Evolutionary conservation across 2,888 invertebrate species (phyloP).

Genomic region (Eristalis pertinax): DNA sequence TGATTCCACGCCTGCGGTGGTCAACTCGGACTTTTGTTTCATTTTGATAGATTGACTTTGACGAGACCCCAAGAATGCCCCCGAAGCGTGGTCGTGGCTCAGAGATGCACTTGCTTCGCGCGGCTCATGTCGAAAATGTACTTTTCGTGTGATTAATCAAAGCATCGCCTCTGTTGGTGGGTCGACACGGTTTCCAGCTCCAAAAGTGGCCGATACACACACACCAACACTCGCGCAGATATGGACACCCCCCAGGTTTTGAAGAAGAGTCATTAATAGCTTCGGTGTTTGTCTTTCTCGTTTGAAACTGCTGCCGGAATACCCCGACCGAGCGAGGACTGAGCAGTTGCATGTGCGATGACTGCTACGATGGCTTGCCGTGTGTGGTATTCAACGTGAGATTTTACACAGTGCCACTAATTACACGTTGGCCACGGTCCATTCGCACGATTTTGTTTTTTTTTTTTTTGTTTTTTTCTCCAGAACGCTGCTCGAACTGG

Average conservation of each 20-base stretch:
- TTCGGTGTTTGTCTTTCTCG: conserved; percentile 10
- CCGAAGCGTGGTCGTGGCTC: not conserved
- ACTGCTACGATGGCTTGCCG: not conserved
- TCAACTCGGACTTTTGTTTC: not conserved
- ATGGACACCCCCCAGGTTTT: conserved; percentile 20
- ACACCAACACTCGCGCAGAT: not conserved
- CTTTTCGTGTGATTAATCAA: conserved; percentile 58
- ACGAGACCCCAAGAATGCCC: not conserved
- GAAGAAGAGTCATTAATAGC: conserved; percentile 50
- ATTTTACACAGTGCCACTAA: conserved; percentile 55
- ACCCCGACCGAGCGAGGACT: conserved; percentile 6
- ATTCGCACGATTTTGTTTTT: conserved; percentile 50
- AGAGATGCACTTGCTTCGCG: not conserved
- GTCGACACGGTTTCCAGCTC: conserved; percentile 27
- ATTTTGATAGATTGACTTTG: conserved; percentile 4
- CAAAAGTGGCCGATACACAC: not conserved
- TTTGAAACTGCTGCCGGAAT: conserved; percentile 51
- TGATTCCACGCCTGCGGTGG: conserved; percentile 59
- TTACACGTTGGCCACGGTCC: conserved; percentile 62
- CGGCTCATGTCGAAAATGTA: conserved; percentile 6
- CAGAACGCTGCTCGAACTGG: not conserved
- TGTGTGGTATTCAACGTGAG: conserved; percentile 9
- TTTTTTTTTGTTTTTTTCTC: conserved; percentile 56
- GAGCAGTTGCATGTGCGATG: conserved; percentile 45
- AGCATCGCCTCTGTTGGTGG: conserved; percentile 51